These are phyloP conservation scores for Drosophila peninsularis DNA, from an alignment of 2,888 invertebrate genomes.

Conservation along the genomic window DNA sequence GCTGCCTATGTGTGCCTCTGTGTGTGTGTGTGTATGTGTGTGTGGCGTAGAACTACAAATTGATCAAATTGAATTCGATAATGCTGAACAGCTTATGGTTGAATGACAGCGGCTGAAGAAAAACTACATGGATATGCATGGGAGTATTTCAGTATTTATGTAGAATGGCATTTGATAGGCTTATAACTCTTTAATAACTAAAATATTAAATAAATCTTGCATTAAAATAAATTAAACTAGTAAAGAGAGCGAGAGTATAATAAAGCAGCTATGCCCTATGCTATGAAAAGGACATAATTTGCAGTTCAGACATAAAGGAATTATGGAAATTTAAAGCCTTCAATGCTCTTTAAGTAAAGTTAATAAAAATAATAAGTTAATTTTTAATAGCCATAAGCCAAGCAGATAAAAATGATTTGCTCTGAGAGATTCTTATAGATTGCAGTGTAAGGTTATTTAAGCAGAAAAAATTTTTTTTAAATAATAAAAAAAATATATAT, in stretches of 20 bases:
- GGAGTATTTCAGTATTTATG: neutral
- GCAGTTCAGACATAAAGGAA: neutral
- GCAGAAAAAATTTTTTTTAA: too few species aligned
- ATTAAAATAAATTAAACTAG: neutral
- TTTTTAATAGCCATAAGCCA: neutral
- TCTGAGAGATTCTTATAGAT: neutral
- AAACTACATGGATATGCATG: neutral
- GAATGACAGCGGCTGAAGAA: slow-evolving; percentile 20
- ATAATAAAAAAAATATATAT: too few species aligned
- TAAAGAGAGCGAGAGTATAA: too few species aligned
- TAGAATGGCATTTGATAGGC: neutral
- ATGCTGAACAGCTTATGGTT: slow-evolving; percentile 12
- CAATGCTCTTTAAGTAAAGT: neutral
- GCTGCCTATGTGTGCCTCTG: neutral
- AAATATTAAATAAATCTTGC: neutral
- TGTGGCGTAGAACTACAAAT: slow-evolving; percentile 34
- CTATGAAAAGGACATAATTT: neutral
- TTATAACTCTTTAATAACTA: neutral
- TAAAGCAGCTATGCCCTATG: too few species aligned
- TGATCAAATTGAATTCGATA: slow-evolving; percentile 38
- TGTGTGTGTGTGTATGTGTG: slow-evolving; percentile 5
- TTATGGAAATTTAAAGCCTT: neutral
- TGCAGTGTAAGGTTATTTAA: neutral
- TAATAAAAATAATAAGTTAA: neutral
- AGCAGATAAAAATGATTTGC: neutral